Conservation (phyloP, 2,797 vertebrate species). For the Avahi laniger region DNA sequence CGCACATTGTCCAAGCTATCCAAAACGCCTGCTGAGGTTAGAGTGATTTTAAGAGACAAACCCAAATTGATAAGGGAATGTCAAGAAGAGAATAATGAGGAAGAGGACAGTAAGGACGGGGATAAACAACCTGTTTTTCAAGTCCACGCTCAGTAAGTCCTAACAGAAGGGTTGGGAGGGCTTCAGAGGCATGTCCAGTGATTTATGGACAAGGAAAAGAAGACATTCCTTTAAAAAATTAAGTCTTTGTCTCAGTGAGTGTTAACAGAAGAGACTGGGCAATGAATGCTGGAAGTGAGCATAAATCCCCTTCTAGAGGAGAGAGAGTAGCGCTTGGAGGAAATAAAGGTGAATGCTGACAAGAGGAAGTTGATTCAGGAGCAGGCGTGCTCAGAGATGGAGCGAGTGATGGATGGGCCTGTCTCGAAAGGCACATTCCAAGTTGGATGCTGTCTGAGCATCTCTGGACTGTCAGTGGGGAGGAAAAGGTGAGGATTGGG, state of each 20-base stretch:
- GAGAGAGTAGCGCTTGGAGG: conserved; percentile 20
- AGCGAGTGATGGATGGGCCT: conserved; percentile 36
- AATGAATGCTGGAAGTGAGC: conserved; percentile 57
- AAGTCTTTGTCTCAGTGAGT: conserved; percentile 65
- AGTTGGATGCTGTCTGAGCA: neutral
- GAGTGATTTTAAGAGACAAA: conserved; percentile 66
- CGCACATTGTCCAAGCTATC: conserved; percentile 39
- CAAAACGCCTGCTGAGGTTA: conserved; percentile 14
- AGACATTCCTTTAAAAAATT: conserved; percentile 72
- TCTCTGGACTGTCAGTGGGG: neutral
- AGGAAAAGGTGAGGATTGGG: neutral
- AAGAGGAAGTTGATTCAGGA: conserved; percentile 59
- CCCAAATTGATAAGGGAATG: conserved; percentile 60
- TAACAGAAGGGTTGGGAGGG: conserved; percentile 49
- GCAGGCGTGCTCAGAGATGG: neutral
- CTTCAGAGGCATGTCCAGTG: conserved; percentile 60
- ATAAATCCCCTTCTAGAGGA: conserved; percentile 64
- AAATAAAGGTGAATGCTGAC: conserved; percentile 50
- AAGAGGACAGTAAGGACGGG: conserved; percentile 48
- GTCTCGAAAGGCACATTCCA: neutral
- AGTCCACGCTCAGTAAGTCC: conserved; percentile 2
- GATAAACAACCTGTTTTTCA: conserved; percentile 76
- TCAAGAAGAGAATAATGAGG: conserved; percentile 53
- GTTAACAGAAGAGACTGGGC: conserved; percentile 61
- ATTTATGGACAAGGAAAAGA: conserved; percentile 72